Evolutionary conservation across 2,797 vertebrate species (phyloP), one percentile per base, ranked within the genome.

Genomic region (Sebastes jordani): DNA sequence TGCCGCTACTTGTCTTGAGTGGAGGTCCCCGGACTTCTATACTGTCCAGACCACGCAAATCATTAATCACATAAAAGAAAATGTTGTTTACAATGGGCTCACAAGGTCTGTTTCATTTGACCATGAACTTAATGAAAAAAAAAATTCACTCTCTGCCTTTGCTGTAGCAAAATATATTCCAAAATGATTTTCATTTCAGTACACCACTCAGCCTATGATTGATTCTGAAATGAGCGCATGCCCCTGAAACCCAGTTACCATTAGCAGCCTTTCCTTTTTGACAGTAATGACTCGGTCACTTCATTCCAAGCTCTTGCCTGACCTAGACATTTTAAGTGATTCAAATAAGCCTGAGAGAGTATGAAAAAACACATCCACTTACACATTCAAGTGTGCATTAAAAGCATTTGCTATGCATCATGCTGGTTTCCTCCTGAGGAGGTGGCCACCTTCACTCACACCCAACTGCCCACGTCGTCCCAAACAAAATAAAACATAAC

Each of bases 271-370:
- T 87, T 84, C 20, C 84, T 76, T 80, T 91, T 84, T 93, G 88
- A 94, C 89, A 92, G 90, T 91, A 95, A 94, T 90, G 78, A 81
- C 82, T 90, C 61, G 73, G 88, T 89, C 89, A 80, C 86, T 92
- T 82, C 66, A 84, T 84, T 91, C 86, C 87, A 82, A 85, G 77
- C 79, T 72, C 85, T 83, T 60, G 65, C 76, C 83, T 86, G 84
- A 92, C 91, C 91, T 82, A 81, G 92, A 89, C 85, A 63, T 71
- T 94, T 91, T 88, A 88, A 82, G 86, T 86, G 83, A 90, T 91
- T 93, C 75, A 89, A 91, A 92, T 85, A 90, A 85, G 84, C 75
- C 86, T 9, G 55, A 65, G 81, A 86, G 86, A 83, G 60, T 54
- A 55, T 27, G 27, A 86, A 77, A 86, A 88, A 86, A 76, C 81